These are phyloP conservation scores for Mythimna pallens DNA, from an alignment of 2,888 invertebrate species.

Conservation along the genomic window DNA sequence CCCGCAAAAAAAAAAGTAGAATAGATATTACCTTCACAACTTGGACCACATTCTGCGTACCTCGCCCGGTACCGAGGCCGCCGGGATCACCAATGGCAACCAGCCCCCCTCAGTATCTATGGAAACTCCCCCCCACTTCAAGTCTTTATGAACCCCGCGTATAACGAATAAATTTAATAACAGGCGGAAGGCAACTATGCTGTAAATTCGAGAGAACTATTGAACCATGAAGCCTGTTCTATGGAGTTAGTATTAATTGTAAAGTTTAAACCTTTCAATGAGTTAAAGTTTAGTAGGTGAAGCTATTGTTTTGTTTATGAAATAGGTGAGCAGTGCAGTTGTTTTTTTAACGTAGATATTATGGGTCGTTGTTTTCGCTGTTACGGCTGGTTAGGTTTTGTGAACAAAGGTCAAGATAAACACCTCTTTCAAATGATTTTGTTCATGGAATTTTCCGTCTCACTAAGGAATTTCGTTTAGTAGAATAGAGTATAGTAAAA, in stretches of 20 bases:
- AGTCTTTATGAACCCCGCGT: slow-evolving; percentile 81
- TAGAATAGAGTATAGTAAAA: not conserved
- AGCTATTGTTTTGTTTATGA: slow-evolving; percentile 29
- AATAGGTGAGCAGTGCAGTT: slow-evolving; percentile 22
- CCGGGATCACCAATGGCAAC: slow-evolving; percentile 85
- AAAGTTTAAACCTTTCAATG: slow-evolving; percentile 49
- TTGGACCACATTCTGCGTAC: slow-evolving; percentile 63
- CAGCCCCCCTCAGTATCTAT: slow-evolving; percentile 80
- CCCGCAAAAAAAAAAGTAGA: not conserved
- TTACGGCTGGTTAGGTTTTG: not conserved
- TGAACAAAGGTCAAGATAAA: not conserved
- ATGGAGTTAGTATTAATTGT: slow-evolving; percentile 66
- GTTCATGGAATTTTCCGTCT: not conserved
- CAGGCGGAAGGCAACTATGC: slow-evolving; percentile 72
- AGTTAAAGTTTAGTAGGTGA: slow-evolving; percentile 56
- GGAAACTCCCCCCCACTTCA: slow-evolving; percentile 79
- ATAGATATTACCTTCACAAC: slow-evolving; percentile 39
- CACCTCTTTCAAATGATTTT: not conserved
- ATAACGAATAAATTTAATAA: slow-evolving; percentile 69
- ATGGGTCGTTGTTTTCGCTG: not conserved
- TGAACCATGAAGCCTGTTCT: slow-evolving; percentile 65
- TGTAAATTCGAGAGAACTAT: slow-evolving; percentile 72
- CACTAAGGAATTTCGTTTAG: not conserved
- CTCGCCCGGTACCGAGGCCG: slow-evolving; percentile 80
- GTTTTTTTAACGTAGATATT: slow-evolving; percentile 1